Percentiles rank a stretch among this genome's conserved stretches.
phyloP scores from a whole-genome alignment of 2,797 vertebrate species.

The Diplodus puntazzo region DNA sequence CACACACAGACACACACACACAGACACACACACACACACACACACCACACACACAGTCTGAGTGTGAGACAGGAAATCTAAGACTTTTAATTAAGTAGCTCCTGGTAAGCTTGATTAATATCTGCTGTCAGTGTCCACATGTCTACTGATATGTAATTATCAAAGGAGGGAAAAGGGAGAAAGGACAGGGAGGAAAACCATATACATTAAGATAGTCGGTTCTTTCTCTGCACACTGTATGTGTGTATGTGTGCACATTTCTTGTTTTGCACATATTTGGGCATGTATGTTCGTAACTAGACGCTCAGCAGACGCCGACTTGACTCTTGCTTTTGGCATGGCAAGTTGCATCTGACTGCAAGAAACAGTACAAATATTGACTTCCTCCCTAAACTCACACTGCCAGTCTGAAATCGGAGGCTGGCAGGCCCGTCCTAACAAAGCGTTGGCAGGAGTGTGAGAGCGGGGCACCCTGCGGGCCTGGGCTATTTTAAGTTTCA shows the following conservation, averaged over 20 bases:
- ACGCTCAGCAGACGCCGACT: slow-evolving; percentile 34
- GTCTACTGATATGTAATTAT: slow-evolving; percentile 40
- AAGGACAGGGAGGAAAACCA: background rate
- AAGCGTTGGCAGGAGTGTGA: slow-evolving; percentile 66
- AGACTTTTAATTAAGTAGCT: slow-evolving; percentile 62
- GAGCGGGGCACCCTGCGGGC: slow-evolving; percentile 56
- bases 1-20: background rate
- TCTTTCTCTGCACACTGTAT: background rate
- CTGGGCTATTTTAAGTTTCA: slow-evolving; percentile 72
- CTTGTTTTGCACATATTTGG: slow-evolving; percentile 42
- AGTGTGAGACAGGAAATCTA: slow-evolving; percentile 41
- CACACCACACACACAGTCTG: slow-evolving; percentile 10
- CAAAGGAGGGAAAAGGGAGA: slow-evolving; percentile 9
- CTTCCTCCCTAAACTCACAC: slow-evolving; percentile 75
- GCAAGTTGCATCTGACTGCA: slow-evolving; percentile 74
- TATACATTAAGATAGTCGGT: slow-evolving; percentile 6
- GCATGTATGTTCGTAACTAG: slow-evolving; percentile 32
- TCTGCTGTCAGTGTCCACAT: slow-evolving; percentile 28
- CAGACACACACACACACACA: slow-evolving; percentile 22
- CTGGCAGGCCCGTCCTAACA: slow-evolving; percentile 60
- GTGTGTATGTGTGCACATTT: background rate
- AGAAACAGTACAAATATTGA: slow-evolving; percentile 85
- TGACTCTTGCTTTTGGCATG: slow-evolving; percentile 57
- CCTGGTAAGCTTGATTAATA: slow-evolving; percentile 40
- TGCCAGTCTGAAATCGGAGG: slow-evolving; percentile 70